phyloP scores from a whole-genome alignment of 2,888 invertebrate genomes.

The Apodemia hepburni region DNA sequence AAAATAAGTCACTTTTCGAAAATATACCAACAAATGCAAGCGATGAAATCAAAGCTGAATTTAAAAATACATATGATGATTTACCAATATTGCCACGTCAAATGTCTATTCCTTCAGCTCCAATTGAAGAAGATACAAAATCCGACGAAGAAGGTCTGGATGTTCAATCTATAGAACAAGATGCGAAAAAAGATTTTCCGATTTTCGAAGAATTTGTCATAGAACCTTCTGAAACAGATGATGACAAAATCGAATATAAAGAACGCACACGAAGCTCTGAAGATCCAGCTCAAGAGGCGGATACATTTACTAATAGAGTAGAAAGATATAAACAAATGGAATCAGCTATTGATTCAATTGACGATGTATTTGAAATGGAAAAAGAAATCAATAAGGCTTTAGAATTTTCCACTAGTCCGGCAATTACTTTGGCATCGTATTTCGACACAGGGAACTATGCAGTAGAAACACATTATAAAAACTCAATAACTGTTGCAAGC shows the following conservation, averaged over 20 bases:
- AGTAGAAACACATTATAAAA: constrained; percentile 60
- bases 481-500: constrained; percentile 47
- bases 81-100: not conserved
- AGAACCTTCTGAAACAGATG: constrained; percentile 64
- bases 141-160: constrained; percentile 2
- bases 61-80: constrained; percentile 5
- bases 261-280: constrained; percentile 46
- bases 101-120: constrained; percentile 6
- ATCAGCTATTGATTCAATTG: constrained; percentile 32
- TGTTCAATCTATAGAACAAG: constrained; percentile 10
- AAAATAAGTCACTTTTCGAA: constrained; percentile 7
- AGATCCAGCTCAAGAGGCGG: constrained; percentile 41
- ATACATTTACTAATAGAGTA: constrained; percentile 63
- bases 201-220: constrained; percentile 61
- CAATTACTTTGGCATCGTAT: constrained; percentile 60
- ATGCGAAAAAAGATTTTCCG: constrained; percentile 34
- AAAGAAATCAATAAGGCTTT: constrained; percentile 32
- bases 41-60: constrained; percentile 14
- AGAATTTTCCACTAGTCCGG: constrained; percentile 41
- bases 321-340: constrained; percentile 60
- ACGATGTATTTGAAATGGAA: constrained; percentile 32
- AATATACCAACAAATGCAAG: constrained; percentile 7
- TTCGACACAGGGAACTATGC: constrained; percentile 73
- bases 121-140: constrained; percentile 2
- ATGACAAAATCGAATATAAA: constrained; percentile 57